Conservation (phyloP, 2,113 vertebrate genomes). For the Jacana jacana region DNA sequence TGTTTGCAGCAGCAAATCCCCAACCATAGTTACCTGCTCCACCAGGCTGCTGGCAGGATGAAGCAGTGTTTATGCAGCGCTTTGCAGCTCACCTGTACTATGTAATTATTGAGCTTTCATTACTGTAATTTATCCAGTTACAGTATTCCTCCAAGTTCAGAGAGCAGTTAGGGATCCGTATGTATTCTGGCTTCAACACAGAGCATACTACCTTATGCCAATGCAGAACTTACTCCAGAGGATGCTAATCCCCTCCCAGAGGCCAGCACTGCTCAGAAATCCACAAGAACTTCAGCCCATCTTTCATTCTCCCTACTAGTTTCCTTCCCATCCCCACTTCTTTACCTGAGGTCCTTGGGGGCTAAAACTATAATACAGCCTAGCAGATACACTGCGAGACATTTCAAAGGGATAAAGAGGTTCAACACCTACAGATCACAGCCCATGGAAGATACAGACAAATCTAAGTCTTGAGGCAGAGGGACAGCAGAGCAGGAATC, state of each 20-base stretch:
- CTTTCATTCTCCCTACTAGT: neutral
- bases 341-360: neutral
- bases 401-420: neutral
- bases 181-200: neutral
- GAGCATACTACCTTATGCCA: neutral
- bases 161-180: neutral
- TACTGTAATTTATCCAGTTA: slow-evolving; percentile 2
- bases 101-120: neutral
- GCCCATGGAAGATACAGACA: neutral
- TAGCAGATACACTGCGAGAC: neutral
- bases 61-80: neutral
- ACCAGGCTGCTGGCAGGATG: neutral
- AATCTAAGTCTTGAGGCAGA: neutral
- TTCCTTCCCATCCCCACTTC: neutral
- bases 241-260: slow-evolving; percentile 25
- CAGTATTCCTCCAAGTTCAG: neutral
- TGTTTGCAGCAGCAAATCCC: neutral
- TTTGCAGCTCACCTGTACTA: slow-evolving; percentile 14
- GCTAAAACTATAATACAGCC: neutral
- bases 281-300: slow-evolving; percentile 21
- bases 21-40: neutral
- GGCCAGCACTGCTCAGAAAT: neutral
- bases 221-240: slow-evolving; percentile 1
- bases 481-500: slow-evolving; percentile 4
- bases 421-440: neutral